Base-by-base conservation (phyloP, 2,113 vertebrate genomes). In the Sitta europaea region DNA sequence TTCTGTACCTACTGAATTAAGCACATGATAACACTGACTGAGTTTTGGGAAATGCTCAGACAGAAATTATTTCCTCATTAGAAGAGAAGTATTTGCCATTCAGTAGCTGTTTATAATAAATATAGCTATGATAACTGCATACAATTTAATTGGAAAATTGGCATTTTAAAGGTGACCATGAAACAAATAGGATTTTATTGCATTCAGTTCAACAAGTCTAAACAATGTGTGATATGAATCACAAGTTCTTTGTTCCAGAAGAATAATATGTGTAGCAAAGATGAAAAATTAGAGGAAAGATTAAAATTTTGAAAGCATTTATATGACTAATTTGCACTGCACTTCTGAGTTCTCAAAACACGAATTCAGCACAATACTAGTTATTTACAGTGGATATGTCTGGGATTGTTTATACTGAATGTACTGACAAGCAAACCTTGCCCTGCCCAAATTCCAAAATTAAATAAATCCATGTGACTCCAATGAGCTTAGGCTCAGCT, bases 361-460 rank as follows among this genome's bases (percentile, higher is more conserved):
- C n/a, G 53, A 94, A 91, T 77, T 84, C 75, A 85, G 77, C 25
- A 75, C 70, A 95, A 92, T 85, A 67, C 62, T 50, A 35, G 71
- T 83, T 96, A 95, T 94, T 95, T 94, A 83, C 78, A 90, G 58
- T 70, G 67, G 31, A 53, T 97, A 47, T 86, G 85, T 42, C 90
- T 94, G 71, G 67, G 78, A 94, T 58, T 94, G 71, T 93, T 94
- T 94, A 95, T 42, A 73, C 42, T 86, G 58, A 95, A 92, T 54
- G 85, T 82, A 94, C 85, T 7, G 6, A 79, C 77, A 82, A 90
- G 92, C 78, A 95, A 95, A 90, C 36, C 48, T 68, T 76, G 92
- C 95, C 96, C 95, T 94, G 62, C 95, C 95, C 90, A 79, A 82
- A 97, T 96, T 93, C 95, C 96, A 94, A 93, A 93, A 97, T 97